These are phyloP conservation scores for Leptoteleia sp. DNA, from an alignment of 1,140 invertebrate species.

Conservation along the genomic window DNA sequence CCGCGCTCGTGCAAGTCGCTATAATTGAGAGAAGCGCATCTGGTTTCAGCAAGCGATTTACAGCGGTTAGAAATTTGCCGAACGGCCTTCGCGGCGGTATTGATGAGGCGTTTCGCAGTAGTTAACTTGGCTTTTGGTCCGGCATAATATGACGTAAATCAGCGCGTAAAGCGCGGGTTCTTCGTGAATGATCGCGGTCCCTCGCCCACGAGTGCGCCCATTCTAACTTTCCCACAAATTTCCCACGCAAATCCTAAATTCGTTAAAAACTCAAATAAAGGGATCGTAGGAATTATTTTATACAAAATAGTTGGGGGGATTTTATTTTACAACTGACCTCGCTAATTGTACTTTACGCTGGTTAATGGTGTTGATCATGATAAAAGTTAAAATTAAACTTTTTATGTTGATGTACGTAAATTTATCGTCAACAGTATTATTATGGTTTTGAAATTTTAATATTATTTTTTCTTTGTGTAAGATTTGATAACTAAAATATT, in stretches of 20 bases:
- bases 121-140: constrained; percentile 42
- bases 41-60: constrained; percentile 47
- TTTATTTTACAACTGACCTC: constrained; percentile 27
- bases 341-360: constrained; percentile 24
- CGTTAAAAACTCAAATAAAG: constrained; percentile 38
- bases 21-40: constrained; percentile 46
- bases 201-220: constrained; percentile 1
- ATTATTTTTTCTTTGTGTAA: neutral
- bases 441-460: constrained; percentile 1
- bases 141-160: constrained; percentile 44
- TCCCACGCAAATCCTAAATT: constrained; percentile 30
- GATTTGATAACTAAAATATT: too few species aligned
- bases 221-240: constrained; percentile 5
- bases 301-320: constrained; percentile 25
- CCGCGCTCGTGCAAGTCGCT: constrained; percentile 25
- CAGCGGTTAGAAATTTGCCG: constrained; percentile 42
- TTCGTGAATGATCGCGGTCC: constrained; percentile 18
- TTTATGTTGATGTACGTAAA: too few species aligned
- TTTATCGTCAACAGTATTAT: too few species aligned
- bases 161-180: constrained; percentile 8
- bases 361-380: too few species aligned
- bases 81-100: constrained; percentile 28
- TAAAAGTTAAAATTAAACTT: too few species aligned
- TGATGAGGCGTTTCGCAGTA: constrained; percentile 35
- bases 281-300: constrained; percentile 34